A percentile compares a stretch with the other conserved stretches of the same genome.
Evolutionary conservation across 2,888 invertebrate species (phyloP).

Genomic region (Ischnura elegans): DNA sequence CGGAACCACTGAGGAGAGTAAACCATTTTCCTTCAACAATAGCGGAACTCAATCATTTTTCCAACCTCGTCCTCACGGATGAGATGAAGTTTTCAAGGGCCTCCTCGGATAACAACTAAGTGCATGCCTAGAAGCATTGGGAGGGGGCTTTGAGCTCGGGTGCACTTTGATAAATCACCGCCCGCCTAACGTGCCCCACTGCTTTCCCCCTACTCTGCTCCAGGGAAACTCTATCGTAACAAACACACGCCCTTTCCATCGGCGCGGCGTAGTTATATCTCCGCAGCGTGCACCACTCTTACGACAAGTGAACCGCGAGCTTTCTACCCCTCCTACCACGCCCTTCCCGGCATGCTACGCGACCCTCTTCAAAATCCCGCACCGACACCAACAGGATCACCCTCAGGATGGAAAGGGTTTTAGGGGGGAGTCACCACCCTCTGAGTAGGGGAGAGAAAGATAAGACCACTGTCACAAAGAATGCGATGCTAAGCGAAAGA

Average conservation of each 20-base stretch:
- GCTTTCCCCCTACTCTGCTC: too few relatives aligned
- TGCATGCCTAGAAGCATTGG: not conserved
- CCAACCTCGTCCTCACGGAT: not conserved
- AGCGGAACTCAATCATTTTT: not conserved
- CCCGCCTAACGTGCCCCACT: not conserved
- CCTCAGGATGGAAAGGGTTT: not conserved
- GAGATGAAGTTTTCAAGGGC: not conserved
- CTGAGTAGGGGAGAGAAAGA: too few relatives aligned
- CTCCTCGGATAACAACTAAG: not conserved
- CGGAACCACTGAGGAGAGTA: too few relatives aligned
- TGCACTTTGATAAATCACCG: not conserved
- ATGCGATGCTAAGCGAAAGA: too few relatives aligned
- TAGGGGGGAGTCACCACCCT: too few relatives aligned
- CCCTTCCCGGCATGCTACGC: not conserved
- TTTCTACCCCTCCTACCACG: not conserved
- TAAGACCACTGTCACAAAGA: too few relatives aligned
- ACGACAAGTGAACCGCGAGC: constrained; percentile 15
- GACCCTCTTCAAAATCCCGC: not conserved
- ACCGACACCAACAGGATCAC: not conserved
- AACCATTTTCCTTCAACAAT: not conserved
- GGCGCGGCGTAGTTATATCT: not conserved
- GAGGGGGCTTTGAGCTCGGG: not conserved
- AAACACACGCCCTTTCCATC: not conserved
- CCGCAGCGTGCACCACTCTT: constrained; percentile 15
- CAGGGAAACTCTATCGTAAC: not conserved